These are phyloP conservation scores for Ranitomeya variabilis DNA, from an alignment of 2,113 vertebrate genomes.

Conservation along the genomic window DNA sequence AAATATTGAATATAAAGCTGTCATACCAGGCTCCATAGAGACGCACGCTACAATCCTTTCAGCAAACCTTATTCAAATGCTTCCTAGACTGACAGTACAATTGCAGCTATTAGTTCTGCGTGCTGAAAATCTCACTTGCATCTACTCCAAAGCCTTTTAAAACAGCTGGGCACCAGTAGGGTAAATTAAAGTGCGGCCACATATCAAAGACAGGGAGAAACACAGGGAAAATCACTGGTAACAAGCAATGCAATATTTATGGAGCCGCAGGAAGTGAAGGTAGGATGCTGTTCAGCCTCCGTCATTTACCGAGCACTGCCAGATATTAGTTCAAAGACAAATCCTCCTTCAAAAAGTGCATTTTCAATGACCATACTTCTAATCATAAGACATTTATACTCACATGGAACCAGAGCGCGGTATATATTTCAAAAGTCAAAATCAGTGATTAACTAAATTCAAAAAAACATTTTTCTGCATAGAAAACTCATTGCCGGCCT, in stretches of 20 bases:
- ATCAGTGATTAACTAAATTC: neutral
- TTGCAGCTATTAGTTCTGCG: neutral
- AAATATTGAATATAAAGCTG: neutral
- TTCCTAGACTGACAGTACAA: neutral
- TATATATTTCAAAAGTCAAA: no score
- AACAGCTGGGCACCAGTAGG: neutral
- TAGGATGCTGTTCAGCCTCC: neutral
- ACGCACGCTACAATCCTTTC: neutral
- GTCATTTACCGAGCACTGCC: neutral
- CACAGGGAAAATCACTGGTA: neutral
- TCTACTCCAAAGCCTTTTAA: conserved; percentile 31
- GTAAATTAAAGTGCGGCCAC: neutral
- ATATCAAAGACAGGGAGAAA: conserved; percentile 23
- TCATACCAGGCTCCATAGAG: neutral
- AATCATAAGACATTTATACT: neutral
- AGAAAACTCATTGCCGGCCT: no score
- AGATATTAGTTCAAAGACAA: neutral
- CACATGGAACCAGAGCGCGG: neutral
- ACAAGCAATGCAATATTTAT: conserved; percentile 31
- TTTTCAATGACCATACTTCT: neutral
- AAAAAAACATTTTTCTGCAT: neutral
- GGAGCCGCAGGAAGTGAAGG: neutral
- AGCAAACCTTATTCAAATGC: neutral
- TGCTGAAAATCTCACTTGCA: neutral
- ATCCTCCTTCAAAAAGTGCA: neutral